Conservation (phyloP, 1,140 invertebrate species). For the Leptopilina boulardi region DNA sequence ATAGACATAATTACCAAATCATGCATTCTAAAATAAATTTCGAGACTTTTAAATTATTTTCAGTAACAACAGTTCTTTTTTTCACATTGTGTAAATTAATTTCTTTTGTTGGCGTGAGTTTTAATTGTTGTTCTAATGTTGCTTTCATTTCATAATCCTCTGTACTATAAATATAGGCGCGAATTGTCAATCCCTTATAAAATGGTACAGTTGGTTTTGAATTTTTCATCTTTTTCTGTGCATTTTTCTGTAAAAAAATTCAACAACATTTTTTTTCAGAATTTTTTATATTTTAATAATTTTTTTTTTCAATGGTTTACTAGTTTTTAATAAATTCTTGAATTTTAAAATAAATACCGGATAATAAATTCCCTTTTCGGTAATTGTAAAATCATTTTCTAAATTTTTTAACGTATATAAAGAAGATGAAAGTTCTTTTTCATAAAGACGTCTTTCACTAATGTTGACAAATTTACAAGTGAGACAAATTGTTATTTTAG, state of each 20-base stretch:
- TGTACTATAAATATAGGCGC: constrained; percentile 46
- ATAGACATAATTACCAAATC: constrained; percentile 57
- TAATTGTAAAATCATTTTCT: constrained; percentile 60
- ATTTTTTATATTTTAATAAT: not conserved
- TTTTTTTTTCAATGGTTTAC: not conserved
- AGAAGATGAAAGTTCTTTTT: constrained; percentile 50
- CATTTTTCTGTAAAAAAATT: not conserved
- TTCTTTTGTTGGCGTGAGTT: constrained; percentile 44
- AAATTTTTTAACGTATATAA: constrained; percentile 48
- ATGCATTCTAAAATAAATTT: constrained; percentile 59
- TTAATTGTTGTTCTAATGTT: constrained; percentile 50
- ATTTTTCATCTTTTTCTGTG: not conserved
- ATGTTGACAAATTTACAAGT: constrained; percentile 62
- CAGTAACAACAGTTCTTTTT: not conserved
- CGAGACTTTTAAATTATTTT: constrained; percentile 40
- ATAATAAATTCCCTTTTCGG: constrained; percentile 57
- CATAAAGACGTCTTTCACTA: constrained; percentile 55
- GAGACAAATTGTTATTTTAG: constrained; percentile 56
- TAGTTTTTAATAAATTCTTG: not conserved
- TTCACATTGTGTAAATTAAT: constrained; percentile 39
- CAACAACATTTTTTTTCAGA: too few relatives aligned
- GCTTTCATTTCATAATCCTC: constrained; percentile 46
- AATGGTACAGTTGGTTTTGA: constrained; percentile 46
- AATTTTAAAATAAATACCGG: constrained; percentile 50
- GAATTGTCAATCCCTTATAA: constrained; percentile 54